A percentile compares a stretch with the other conserved stretches of the same genome.
These are phyloP conservation scores for Phenganax stokvisi DNA, from an alignment of 92 coral and sea anemone species.

Conservation along the genomic window DNA sequence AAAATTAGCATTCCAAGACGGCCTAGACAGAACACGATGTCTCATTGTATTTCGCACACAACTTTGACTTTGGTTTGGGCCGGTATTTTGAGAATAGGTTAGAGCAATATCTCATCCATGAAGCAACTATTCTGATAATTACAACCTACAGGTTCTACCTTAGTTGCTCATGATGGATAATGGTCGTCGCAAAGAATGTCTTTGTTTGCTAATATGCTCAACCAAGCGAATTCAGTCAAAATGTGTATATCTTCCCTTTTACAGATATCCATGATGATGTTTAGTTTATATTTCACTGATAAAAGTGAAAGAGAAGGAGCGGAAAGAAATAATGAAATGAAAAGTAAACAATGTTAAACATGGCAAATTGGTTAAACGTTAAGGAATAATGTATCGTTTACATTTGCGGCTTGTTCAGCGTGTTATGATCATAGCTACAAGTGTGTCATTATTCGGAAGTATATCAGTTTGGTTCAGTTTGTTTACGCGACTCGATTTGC, in stretches of 20 bases:
- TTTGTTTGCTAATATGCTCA: conserved; percentile 13
- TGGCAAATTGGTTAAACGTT: background rate
- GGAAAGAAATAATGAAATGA: background rate
- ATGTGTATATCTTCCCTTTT: background rate
- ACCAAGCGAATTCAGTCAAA: conserved; percentile 11
- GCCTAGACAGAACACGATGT: background rate
- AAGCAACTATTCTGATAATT: background rate
- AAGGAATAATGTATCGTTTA: conserved; percentile 24
- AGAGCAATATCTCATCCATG: background rate
- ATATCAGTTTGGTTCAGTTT: conserved; percentile 26
- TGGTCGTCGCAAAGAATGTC: conserved; percentile 4
- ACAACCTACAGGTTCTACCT: background rate
- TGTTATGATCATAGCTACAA: conserved; percentile 8
- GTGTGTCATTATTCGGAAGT: conserved; percentile 27
- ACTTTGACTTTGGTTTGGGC: background rate
- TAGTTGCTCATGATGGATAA: background rate
- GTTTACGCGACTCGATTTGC: conserved; percentile 17
- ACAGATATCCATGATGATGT: background rate
- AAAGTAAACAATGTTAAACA: background rate
- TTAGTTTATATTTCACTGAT: background rate
- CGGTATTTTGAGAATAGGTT: background rate
- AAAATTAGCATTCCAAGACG: conserved; percentile 12
- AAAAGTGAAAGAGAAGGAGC: background rate
- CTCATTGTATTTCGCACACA: background rate
- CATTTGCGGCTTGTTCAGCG: conserved; percentile 36